phyloP scores from a whole-genome alignment of 2,113 vertebrate genomes.

The Sciurus niger region DNA sequence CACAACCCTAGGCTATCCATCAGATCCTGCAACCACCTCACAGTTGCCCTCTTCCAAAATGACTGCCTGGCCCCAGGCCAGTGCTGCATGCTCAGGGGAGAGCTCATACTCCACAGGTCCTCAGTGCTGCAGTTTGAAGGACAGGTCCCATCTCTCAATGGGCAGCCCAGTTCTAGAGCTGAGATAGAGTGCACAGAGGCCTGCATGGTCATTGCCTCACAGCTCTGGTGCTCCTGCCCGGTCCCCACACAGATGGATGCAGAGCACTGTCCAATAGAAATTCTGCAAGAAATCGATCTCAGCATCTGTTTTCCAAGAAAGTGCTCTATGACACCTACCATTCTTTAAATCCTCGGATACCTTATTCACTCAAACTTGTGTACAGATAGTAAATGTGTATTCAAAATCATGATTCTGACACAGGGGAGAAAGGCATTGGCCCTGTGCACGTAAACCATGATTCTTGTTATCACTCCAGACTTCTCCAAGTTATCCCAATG shows the following conservation, averaged over 20 bases:
- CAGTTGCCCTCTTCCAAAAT: background rate
- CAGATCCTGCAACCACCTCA: background rate
- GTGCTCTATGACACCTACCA: background rate
- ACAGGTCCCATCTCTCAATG: background rate
- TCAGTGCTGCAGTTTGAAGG: background rate
- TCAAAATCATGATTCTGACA: background rate
- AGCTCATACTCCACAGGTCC: background rate
- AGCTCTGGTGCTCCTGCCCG: accelerated
- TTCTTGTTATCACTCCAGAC: background rate
- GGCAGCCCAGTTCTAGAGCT: background rate
- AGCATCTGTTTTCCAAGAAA: background rate
- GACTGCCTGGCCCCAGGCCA: background rate
- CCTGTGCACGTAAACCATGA: accelerated
- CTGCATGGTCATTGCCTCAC: background rate
- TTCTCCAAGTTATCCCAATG: background rate
- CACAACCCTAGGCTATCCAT: background rate
- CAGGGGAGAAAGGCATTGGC: accelerated
- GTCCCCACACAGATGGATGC: accelerated
- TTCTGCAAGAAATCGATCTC: background rate
- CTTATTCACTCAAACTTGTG: background rate
- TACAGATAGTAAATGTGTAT: background rate
- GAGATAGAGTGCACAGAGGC: no score
- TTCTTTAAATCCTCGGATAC: background rate
- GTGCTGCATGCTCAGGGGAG: background rate
- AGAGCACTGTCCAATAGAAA: background rate